A percentile compares a stretch with the other conserved stretches of the same genome.
These are phyloP conservation scores for Temnothorax nylanderi DNA, from an alignment of 1,140 invertebrate genomes.

Conservation along the genomic window DNA sequence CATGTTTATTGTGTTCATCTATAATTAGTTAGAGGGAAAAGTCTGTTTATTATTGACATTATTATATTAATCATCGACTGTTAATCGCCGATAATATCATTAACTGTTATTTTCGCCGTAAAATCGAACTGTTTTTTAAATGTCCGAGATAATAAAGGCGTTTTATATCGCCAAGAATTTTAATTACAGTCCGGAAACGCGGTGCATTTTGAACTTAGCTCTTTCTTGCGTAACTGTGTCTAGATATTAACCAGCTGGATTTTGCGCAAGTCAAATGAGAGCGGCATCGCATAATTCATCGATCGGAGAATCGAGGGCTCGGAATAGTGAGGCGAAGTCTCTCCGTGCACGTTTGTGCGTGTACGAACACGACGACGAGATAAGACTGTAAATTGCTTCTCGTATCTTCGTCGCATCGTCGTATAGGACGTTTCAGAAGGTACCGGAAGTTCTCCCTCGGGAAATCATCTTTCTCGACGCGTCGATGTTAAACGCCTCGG, in stretches of 20 bases:
- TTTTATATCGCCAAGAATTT: background rate
- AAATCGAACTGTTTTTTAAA: background rate
- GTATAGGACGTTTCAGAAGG: background rate
- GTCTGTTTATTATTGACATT: background rate
- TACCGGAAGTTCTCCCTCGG: background rate
- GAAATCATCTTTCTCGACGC: background rate
- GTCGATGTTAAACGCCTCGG: background rate
- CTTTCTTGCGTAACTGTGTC: background rate
- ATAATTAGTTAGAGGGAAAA: background rate
- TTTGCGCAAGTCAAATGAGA: background rate
- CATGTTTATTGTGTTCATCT: background rate
- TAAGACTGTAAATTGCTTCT: constrained; percentile 36
- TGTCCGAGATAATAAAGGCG: background rate
- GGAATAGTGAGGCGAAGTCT: background rate
- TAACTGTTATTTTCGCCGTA: background rate
- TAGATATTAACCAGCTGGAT: background rate
- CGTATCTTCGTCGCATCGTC: background rate
- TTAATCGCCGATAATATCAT: background rate
- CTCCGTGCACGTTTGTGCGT: background rate
- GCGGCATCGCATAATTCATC: constrained; percentile 12
- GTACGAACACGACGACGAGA: constrained; percentile 31
- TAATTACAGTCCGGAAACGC: background rate
- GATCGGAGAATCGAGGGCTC: constrained; percentile 1
- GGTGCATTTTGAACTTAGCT: background rate
- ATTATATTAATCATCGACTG: background rate